These are phyloP conservation scores for Masnerella sp. DNA, from an alignment of 2,888 invertebrate species.

Conservation along the genomic window DNA sequence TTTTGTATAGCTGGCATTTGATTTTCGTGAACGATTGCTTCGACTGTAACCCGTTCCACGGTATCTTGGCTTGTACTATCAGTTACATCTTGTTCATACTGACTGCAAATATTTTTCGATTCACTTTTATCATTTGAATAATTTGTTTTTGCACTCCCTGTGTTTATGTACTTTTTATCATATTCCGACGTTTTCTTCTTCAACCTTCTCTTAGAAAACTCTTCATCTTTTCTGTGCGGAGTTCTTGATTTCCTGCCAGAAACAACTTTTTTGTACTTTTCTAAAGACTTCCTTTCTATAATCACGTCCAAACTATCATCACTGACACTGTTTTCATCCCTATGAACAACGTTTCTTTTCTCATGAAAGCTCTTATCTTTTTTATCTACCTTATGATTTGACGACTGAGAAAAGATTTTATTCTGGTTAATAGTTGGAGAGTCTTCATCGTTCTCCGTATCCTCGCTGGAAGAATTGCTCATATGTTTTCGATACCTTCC, in stretches of 20 bases:
- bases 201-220: slow-evolving; percentile 61
- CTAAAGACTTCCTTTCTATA: slow-evolving; percentile 70
- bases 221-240: slow-evolving; percentile 66
- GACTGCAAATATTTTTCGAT: slow-evolving; percentile 51
- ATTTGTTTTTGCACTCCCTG: no score
- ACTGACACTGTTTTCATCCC: slow-evolving; percentile 68
- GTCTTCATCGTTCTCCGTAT: slow-evolving; percentile 68
- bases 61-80: slow-evolving; percentile 75
- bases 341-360: slow-evolving; percentile 69
- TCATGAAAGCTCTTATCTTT: no score
- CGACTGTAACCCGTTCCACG: slow-evolving; percentile 71
- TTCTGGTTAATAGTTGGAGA: no score
- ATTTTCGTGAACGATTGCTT: slow-evolving; percentile 74
- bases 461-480: slow-evolving; percentile 78
- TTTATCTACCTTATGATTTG: slow-evolving; percentile 7
- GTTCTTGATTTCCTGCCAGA: slow-evolving; percentile 69
- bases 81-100: slow-evolving; percentile 64
- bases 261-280: slow-evolving; percentile 71
- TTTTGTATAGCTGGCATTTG: slow-evolving; percentile 70
- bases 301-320: slow-evolving; percentile 75
- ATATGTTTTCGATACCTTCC: slow-evolving; percentile 51
- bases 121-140: slow-evolving; percentile 42
- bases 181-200: slow-evolving; percentile 68
- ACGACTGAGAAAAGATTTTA: no score
- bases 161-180: slow-evolving; percentile 26